Percentiles rank a stretch among this genome's conserved stretches.
phyloP scores from a whole-genome alignment of 2,797 vertebrate genomes.

The Tragopan temminckii region DNA sequence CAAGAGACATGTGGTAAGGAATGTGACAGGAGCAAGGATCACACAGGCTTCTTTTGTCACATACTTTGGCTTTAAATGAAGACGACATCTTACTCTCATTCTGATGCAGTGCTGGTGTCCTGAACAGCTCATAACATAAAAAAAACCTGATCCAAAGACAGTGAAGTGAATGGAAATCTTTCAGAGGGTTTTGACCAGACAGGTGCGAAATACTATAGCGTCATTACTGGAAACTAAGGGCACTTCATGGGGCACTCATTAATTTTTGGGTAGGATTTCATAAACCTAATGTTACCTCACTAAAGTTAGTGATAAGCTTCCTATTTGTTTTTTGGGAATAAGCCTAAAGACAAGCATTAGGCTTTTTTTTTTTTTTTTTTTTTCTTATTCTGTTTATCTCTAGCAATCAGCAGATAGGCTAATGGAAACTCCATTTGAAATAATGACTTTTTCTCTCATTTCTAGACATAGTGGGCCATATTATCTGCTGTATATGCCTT shows the following conservation, averaged over 20 bases:
- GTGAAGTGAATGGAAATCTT: neutral
- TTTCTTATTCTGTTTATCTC: neutral
- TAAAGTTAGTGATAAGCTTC: neutral
- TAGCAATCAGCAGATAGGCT: neutral
- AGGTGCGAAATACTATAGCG: neutral
- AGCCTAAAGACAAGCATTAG: neutral
- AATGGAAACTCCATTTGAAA: neutral
- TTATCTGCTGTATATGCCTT: neutral
- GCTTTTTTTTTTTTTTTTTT: neutral
- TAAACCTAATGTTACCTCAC: neutral
- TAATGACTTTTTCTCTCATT: neutral
- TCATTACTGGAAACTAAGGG: neutral
- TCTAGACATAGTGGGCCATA: neutral
- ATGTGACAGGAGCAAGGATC: neutral
- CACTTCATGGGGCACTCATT: neutral
- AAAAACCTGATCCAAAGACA: neutral
- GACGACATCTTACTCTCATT: neutral
- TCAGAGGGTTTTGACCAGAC: neutral
- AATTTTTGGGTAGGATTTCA: neutral
- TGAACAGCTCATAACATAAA: neutral
- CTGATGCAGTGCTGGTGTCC: neutral
- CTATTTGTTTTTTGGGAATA: neutral
- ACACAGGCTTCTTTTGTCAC: neutral
- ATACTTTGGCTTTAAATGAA: neutral
- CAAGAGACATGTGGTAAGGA: neutral